phyloP scores from a whole-genome alignment of 1,140 invertebrate species.

The Drosophila jambulina region DNA sequence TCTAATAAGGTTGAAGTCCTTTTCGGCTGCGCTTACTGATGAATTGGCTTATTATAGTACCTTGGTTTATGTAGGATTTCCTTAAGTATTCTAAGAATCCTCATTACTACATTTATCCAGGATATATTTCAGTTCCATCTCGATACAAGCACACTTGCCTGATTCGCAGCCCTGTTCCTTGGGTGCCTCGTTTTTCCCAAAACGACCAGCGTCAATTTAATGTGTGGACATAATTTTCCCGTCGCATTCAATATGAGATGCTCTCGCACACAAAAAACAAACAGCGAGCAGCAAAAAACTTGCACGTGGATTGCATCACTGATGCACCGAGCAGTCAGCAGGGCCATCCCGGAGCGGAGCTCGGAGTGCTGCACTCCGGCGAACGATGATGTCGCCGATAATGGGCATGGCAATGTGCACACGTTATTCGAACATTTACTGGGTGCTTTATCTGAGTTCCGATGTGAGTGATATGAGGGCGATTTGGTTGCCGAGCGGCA shows the following conservation, averaged over 20 bases:
- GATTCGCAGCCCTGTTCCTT: constrained; percentile 2
- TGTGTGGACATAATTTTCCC: constrained; percentile 82
- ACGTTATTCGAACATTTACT: constrained; percentile 72
- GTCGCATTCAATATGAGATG: constrained; percentile 75
- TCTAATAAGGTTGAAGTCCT: not conserved
- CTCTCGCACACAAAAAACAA: constrained; percentile 38
- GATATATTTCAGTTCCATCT: not conserved
- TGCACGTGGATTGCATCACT: constrained; percentile 79
- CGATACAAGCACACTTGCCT: too few relatives aligned
- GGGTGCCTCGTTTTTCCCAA: constrained; percentile 15
- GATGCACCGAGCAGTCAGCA: constrained; percentile 42
- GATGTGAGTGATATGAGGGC: constrained; percentile 49
- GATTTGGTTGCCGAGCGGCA: constrained; percentile 24
- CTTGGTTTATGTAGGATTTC: not conserved
- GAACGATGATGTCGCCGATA: constrained; percentile 71
- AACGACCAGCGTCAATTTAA: constrained; percentile 72
- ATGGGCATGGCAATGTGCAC: constrained; percentile 79
- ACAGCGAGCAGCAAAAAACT: constrained; percentile 67
- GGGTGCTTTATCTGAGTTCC: constrained; percentile 58
- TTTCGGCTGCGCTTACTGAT: not conserved
- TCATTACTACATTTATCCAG: not conserved
- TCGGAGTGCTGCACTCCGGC: constrained; percentile 45
- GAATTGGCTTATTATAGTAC: not conserved
- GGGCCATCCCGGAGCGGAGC: not conserved
- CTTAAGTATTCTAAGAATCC: not conserved